A percentile compares a stretch with the other conserved stretches of the same genome.
These are phyloP conservation scores for Sinosuthora webbiana DNA, from an alignment of 2,113 vertebrate genomes.

Conservation along the genomic window DNA sequence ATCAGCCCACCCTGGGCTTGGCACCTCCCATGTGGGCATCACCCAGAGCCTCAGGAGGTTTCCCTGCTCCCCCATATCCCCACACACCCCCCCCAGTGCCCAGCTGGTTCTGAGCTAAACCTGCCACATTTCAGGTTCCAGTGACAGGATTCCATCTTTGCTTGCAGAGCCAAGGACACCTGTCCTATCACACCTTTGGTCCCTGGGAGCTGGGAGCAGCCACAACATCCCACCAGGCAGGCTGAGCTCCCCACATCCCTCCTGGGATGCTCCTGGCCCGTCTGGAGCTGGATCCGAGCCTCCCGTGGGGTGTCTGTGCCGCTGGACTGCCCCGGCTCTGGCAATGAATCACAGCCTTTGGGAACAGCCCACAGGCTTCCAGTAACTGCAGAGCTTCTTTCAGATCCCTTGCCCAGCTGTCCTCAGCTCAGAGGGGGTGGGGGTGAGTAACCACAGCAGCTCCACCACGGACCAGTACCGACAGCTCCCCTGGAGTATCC, in stretches of 20 bases:
- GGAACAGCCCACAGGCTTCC: neutral
- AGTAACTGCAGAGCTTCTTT: neutral
- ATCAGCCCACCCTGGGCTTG: neutral
- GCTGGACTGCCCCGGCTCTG: neutral
- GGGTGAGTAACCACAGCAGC: accelerated
- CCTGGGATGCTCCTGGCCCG: accelerated
- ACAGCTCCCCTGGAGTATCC: neutral
- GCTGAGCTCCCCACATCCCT: neutral
- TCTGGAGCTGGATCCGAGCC: neutral
- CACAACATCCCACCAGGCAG: neutral
- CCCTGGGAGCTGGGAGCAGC: neutral
- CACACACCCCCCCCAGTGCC: too few relatives aligned
- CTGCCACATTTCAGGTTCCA: neutral
- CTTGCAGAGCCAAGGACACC: neutral
- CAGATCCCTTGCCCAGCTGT: neutral
- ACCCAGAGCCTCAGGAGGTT: neutral
- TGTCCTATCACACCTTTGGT: neutral
- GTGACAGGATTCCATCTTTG: neutral
- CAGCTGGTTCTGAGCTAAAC: neutral
- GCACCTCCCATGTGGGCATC: neutral
- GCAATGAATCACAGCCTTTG: neutral
- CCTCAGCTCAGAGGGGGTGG: neutral
- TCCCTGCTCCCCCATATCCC: neutral
- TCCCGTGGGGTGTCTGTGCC: neutral
- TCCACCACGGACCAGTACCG: accelerated